These are phyloP conservation scores for Drosophila lutescens DNA, from an alignment of 2,888 invertebrate genomes.

Conservation along the genomic window DNA sequence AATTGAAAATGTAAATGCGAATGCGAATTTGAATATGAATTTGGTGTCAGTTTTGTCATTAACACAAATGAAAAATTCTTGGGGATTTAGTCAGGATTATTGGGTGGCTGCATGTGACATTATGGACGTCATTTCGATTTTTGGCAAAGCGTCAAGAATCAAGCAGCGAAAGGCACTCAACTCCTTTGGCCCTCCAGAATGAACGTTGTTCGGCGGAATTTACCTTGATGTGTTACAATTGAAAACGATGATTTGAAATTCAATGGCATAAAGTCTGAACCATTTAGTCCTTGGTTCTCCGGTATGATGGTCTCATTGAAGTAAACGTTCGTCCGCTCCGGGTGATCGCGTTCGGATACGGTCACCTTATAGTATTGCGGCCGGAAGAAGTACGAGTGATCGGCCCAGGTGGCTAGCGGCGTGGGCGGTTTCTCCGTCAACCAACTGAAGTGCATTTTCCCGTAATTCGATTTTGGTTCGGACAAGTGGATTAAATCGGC, in stretches of 20 bases:
- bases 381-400: conserved; percentile 83
- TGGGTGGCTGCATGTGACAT: conserved; percentile 50
- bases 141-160: conserved; percentile 65
- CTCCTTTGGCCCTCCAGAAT: conserved; percentile 1
- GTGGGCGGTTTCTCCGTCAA: conserved; percentile 80
- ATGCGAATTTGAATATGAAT: conserved; percentile 29
- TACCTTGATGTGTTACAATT: conserved; percentile 85
- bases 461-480: conserved; percentile 34
- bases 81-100: conserved; percentile 56
- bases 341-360: conserved; percentile 85
- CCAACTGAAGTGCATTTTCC: conserved; percentile 84
- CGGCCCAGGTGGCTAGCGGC: conserved; percentile 86
- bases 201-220: conserved; percentile 23
- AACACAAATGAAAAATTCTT: conserved; percentile 70
- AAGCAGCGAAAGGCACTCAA: neutral
- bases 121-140: conserved; percentile 55
- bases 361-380: conserved; percentile 84
- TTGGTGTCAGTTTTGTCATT: conserved; percentile 70
- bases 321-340: conserved; percentile 82
- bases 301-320: conserved; percentile 83
- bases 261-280: conserved; percentile 83
- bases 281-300: conserved; percentile 82
- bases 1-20: conserved; percentile 21
- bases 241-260: conserved; percentile 84
- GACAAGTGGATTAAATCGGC: conserved; percentile 28